Base-by-base conservation (phyloP, 92 coral and sea anemone genomes). In the Virgularia gustaviana region DNA sequence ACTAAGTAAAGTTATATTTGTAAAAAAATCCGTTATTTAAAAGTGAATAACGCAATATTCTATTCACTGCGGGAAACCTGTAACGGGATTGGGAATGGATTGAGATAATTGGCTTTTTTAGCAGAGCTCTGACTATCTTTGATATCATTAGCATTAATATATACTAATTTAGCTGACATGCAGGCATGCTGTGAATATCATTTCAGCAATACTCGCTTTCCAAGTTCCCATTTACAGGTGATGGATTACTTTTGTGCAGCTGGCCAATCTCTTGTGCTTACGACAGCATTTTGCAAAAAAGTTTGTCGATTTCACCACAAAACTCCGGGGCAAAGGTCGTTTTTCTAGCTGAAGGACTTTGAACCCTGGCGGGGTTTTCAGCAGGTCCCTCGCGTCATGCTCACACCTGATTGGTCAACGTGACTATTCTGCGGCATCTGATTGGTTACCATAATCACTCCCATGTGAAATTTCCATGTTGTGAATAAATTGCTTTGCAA, bases 391-490 rank as follows among this genome's bases (percentile, higher is more conserved):
- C n/a, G n/a, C n/a, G n/a, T n/a, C n/a, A n/a, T n/a, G 60, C 49
- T 59, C 27, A 36, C 24, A 23, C n/a, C 13, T 52, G 70, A 77
- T 82, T 82, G 86, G 86, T 52, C 38, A 54, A 33, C 33, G 36
- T 13, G 35, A 41, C 63, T 63, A 38, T 54, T 63, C 44, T 47
- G 70, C 68, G 36, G 35, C 45, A 60, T 39, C 42, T 83, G 87
- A 83, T 83, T 83, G 87, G 87, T 44, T 63, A 43, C 64, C 74
- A 20, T 54, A 62, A 63, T 63, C 22, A 56, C 81, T 16, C n/a
- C 49, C 61, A 68, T 61, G 75, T 68, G 75, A 68, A 66, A 68
- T 49, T 5, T 30, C 49, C 75, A 68, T 68, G 60, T 49, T 49
- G 44, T 30, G 33, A 49, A 8, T 39, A 18, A 65, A 56, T n/a